Conservation (phyloP, 1,140 invertebrate species). For the Acyrthosiphon pisum region DNA sequence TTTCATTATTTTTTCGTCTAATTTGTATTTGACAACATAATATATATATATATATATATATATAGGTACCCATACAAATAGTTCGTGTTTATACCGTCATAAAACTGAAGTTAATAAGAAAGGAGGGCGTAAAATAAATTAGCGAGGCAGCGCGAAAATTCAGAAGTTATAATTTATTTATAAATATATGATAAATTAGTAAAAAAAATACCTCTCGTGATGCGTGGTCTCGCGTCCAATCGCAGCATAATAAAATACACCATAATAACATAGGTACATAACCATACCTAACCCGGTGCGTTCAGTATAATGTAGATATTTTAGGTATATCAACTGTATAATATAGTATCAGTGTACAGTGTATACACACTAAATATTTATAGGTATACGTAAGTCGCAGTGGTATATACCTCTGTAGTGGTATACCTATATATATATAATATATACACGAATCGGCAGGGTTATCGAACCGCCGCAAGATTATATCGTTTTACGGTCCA, state of each 20-base stretch:
- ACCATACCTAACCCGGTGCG: neutral
- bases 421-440: neutral
- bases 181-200: neutral
- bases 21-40: neutral
- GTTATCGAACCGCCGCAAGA: conserved; percentile 38
- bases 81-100: neutral
- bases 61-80: neutral
- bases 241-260: neutral
- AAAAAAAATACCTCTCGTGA: neutral
- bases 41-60: too few relatives aligned
- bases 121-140: neutral
- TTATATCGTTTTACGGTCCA: conserved; percentile 21
- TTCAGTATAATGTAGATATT: neutral
- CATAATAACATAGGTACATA: neutral
- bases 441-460: neutral
- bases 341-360: neutral
- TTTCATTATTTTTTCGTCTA: neutral
- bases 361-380: neutral
- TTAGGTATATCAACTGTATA: neutral
- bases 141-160: neutral
- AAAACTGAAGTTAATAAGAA: neutral
- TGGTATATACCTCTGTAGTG: neutral
- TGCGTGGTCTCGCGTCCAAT: neutral
- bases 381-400: neutral
- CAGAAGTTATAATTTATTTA: neutral